Percentiles rank a stretch among this genome's conserved stretches.
These are phyloP conservation scores for Drosophila anomalipes DNA, from an alignment of 2,888 invertebrate species.

Conservation along the genomic window DNA sequence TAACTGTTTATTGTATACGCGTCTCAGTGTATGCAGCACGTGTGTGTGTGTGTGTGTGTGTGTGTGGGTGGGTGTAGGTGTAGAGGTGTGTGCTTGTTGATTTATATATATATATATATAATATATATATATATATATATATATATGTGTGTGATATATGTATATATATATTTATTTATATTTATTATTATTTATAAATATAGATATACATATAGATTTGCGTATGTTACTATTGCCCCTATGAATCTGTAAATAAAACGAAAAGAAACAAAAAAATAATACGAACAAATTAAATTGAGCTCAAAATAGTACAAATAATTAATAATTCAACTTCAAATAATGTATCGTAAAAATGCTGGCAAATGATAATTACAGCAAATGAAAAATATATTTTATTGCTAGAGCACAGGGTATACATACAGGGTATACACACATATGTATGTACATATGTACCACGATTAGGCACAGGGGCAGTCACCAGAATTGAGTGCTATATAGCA, in stretches of 20 bases:
- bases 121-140: conserved; percentile 16
- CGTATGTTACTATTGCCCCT: conserved; percentile 76
- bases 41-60: conserved; percentile 22
- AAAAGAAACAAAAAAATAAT: conserved; percentile 35
- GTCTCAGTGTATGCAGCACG: conserved; percentile 24
- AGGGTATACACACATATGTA: conserved; percentile 1
- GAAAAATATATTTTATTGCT: conserved; percentile 1
- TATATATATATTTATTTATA: conserved; percentile 30
- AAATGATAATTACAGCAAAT: conserved; percentile 14
- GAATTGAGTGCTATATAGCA: conserved; percentile 3
- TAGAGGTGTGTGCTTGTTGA: conserved; percentile 25
- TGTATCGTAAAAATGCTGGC: conserved; percentile 8
- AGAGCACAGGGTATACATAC: background rate
- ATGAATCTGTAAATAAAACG: conserved; percentile 77
- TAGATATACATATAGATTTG: conserved; percentile 40
- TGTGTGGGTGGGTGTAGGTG: conserved; percentile 15
- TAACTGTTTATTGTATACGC: conserved; percentile 27
- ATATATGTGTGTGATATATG: conserved; percentile 27
- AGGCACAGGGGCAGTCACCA: conserved; percentile 26
- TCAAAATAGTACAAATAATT: conserved; percentile 6
- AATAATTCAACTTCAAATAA: conserved; percentile 5
- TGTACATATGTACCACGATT: background rate
- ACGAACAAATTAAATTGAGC: conserved; percentile 41
- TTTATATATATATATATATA: conserved; percentile 20
- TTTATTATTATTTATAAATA: conserved; percentile 48